Evolutionary conservation across 64 coral and sea anemone species (phyloP).

Genomic region (Actinia tenebrosa): DNA sequence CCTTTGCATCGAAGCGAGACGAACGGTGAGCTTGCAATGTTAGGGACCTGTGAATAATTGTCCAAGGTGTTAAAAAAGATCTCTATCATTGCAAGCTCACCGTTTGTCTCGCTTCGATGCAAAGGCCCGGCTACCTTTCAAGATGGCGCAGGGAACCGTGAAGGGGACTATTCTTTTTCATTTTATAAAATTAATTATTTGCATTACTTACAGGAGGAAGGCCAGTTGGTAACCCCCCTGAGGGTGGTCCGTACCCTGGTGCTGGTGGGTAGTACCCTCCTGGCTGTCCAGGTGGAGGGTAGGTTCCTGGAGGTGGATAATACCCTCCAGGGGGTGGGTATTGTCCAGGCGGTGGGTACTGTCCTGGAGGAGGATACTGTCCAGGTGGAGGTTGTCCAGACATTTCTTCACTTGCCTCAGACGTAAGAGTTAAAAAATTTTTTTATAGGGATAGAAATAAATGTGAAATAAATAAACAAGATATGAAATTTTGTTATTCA

Average conservation of each 20-base stretch:
- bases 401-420: not conserved
- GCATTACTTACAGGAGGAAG: constrained; percentile 18
- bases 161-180: not conserved
- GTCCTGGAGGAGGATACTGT: not conserved
- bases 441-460: not conserved
- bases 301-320: constrained; percentile 10
- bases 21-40: too few species aligned
- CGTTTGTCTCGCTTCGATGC: too few species aligned
- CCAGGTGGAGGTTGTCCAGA: constrained; percentile 5
- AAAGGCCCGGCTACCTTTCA: too few species aligned
- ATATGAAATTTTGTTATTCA: too few species aligned
- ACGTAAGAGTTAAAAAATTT: not conserved
- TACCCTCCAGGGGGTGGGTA: not conserved
- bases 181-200: not conserved
- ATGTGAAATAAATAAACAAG: not conserved
- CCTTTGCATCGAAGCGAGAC: too few species aligned
- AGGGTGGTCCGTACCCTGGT: not conserved
- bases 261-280: constrained; percentile 26
- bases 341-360: not conserved
- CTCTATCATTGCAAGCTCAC: too few species aligned
- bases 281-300: constrained; percentile 20
- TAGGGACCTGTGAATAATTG: too few species aligned
- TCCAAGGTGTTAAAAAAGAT: too few species aligned
- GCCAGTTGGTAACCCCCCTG: constrained; percentile 3
- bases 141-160: too few species aligned